These are phyloP conservation scores for Megaceryle alcyon DNA, from an alignment of 2,797 vertebrate species.

Conservation along the genomic window DNA sequence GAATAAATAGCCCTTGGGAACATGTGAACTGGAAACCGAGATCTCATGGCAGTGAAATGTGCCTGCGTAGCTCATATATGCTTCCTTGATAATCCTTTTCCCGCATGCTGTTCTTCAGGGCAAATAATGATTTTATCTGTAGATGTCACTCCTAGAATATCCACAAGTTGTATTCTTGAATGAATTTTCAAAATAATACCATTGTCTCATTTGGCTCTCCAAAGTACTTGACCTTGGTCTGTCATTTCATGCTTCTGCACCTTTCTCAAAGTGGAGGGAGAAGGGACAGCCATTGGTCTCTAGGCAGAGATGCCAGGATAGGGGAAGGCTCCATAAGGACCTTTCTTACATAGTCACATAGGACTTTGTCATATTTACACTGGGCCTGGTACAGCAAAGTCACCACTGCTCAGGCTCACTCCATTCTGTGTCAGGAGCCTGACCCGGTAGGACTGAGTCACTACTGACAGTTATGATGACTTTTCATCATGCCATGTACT, in stretches of 20 bases:
- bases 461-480: background rate
- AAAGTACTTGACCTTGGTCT: slow-evolving; percentile 51
- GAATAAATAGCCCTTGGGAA: slow-evolving; percentile 66
- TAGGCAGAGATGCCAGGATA: background rate
- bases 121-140: slow-evolving; percentile 59
- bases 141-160: slow-evolving; percentile 45
- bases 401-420: background rate
- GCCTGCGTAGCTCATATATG: slow-evolving; percentile 8
- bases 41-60: slow-evolving; percentile 47
- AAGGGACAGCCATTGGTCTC: background rate
- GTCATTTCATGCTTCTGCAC: slow-evolving; percentile 1
- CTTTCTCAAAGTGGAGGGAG: background rate
- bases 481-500: background rate
- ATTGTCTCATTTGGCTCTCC: slow-evolving; percentile 16
- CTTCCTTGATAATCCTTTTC: slow-evolving; percentile 56
- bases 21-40: slow-evolving; percentile 48
- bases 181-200: slow-evolving; percentile 51
- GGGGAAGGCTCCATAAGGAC: background rate
- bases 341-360: background rate
- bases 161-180: slow-evolving; percentile 46
- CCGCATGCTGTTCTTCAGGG: slow-evolving; percentile 45
- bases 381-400: background rate
- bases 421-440: background rate
- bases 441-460: background rate
- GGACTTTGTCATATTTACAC: background rate